phyloP scores from a whole-genome alignment of 2,888 invertebrate genomes.

The Rhyacophila evoluta region DNA sequence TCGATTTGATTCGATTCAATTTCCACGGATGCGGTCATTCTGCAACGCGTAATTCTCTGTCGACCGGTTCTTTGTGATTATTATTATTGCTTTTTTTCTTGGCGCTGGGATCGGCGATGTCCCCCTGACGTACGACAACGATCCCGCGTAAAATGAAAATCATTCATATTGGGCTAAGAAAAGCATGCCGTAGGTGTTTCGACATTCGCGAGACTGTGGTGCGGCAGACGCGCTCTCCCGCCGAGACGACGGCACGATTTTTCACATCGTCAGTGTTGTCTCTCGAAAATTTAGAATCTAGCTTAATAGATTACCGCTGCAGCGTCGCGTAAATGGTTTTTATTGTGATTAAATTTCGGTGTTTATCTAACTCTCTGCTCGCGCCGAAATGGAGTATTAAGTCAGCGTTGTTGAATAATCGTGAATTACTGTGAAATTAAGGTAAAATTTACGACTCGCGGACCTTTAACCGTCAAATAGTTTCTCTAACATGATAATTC shows the following conservation, averaged over 20 bases:
- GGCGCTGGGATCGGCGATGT: not conserved
- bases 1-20: not conserved
- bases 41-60: not conserved
- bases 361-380: not conserved
- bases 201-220: slow-evolving; percentile 58
- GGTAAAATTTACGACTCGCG: no score
- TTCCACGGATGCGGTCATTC: not conserved
- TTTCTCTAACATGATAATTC: no score
- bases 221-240: slow-evolving; percentile 59
- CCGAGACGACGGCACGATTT: slow-evolving; percentile 59
- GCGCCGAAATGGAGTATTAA: not conserved
- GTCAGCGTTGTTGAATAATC: no score
- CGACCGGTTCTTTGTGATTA: not conserved
- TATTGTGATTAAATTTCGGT: not conserved
- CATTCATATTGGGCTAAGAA: slow-evolving; percentile 57
- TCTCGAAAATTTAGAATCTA: not conserved
- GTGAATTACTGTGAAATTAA: no score
- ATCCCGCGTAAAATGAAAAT: slow-evolving; percentile 25
- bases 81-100: not conserved
- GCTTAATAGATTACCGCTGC: not conserved
- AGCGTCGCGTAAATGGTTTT: slow-evolving; percentile 5
- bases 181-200: slow-evolving; percentile 58
- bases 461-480: no score
- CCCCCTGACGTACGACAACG: not conserved
- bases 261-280: slow-evolving; percentile 51